Base-by-base conservation (phyloP, 2,888 invertebrate species). In the Candidula unifasciata region DNA sequence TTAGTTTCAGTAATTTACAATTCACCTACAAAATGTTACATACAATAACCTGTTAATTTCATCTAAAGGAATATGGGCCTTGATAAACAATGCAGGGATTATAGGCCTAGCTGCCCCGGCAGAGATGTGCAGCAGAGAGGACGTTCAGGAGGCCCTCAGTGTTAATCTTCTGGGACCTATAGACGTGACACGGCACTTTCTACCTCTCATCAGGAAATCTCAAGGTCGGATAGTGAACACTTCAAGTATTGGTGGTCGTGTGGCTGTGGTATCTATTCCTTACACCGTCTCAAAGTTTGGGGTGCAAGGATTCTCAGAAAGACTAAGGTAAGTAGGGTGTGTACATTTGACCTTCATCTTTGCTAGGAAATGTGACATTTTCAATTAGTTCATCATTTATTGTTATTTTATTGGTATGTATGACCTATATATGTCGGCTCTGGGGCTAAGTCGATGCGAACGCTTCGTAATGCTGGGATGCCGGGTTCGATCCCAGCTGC, bases 281-380 rank as follows among this genome's bases (percentile, higher is more conserved):
- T 92, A 92, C 83, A 88, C 87, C 54, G 88, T 90, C 3, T 91
- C 91, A 54, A 92, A 93, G 77, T 89, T 86, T 66, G 92, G 88
- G 3, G 88, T 91, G 18, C 90, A 91, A 78, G 91, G 89, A 24
- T 92, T 90, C 73, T 89, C 90, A 8, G 89, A 90, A 54, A 89
- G 89, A 66, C 71, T 92, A 44, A 90, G 92, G 92, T 91, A 85
- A 37, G 69, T 60, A n/a, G n/a, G n/a, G n/a, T n/a, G n/a, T n/a
- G n/a, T n/a, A n/a, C n/a, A n/a, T n/a, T n/a, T n/a, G n/a, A n/a
- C n/a, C n/a, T n/a, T n/a, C n/a, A n/a, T n/a, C n/a, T n/a, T n/a
- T n/a, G n/a, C n/a, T n/a, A n/a, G n/a, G n/a, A n/a, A n/a, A n/a
- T n/a, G n/a, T n/a, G n/a, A n/a, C n/a, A n/a, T n/a, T n/a, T n/a